Percentiles rank a stretch among this genome's conserved stretches.
These are phyloP conservation scores for Microtus richardsoni DNA, from an alignment of 2,113 vertebrate genomes.

Conservation along the genomic window DNA sequence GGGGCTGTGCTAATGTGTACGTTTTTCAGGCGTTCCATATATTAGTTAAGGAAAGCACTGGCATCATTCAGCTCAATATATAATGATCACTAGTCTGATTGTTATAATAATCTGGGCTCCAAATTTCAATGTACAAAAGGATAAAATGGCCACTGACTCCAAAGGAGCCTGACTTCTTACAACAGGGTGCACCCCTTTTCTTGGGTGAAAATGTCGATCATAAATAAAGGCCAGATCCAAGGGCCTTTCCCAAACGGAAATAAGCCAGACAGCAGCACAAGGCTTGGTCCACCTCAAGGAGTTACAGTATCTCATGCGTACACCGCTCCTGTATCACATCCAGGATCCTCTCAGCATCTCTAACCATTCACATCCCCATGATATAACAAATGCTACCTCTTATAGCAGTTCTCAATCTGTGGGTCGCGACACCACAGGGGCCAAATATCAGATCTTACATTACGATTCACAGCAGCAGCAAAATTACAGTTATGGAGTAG, in stretches of 20 bases:
- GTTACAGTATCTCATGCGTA: not conserved
- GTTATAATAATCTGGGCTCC: not conserved
- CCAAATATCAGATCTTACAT: not conserved
- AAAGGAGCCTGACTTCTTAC: not conserved
- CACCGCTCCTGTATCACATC: not conserved
- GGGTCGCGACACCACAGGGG: not conserved
- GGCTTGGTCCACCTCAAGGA: not conserved
- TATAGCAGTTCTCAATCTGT: not conserved
- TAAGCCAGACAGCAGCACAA: not conserved
- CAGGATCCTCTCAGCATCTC: not conserved
- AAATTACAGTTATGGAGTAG: not conserved
- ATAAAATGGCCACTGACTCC: not conserved
- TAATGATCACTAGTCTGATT: not conserved
- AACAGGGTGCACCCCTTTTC: not conserved
- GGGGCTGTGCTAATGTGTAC: not conserved
- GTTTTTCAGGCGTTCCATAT: slow-evolving; percentile 28
- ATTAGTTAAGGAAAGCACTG: not conserved
- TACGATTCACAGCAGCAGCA: not conserved
- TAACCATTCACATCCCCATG: not conserved
- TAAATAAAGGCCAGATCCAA: slow-evolving; percentile 25
- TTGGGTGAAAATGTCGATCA: not conserved
- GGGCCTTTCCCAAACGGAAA: not conserved
- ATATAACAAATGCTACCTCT: not conserved
- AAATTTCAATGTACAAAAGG: not conserved
- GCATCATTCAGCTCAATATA: not conserved